Evolutionary conservation across 1,140 invertebrate genomes (phyloP).

Genomic region (Eupristina koningsbergeri): DNA sequence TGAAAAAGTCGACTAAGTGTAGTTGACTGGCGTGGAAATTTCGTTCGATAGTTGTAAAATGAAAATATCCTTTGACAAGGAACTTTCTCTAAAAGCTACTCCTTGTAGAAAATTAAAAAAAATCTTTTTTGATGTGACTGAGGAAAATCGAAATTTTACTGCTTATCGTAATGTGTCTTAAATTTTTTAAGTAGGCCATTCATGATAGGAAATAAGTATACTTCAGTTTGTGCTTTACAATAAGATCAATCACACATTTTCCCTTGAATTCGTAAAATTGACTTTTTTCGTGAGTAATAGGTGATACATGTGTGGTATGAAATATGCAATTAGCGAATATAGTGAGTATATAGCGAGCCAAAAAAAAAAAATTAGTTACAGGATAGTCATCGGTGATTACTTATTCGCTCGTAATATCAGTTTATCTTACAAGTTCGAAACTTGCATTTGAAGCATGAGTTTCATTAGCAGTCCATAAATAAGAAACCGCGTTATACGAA

Average conservation of each 20-base stretch:
- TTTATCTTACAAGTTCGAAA: slow-evolving; percentile 35
- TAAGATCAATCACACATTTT: background rate
- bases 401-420: background rate
- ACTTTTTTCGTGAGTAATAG: background rate
- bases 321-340: slow-evolving; percentile 2
- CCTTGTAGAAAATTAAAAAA: background rate
- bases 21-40: slow-evolving; percentile 5
- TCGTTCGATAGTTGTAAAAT: slow-evolving; percentile 4
- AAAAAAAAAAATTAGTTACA: background rate
- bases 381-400: background rate
- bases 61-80: background rate
- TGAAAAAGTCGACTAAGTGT: background rate
- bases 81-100: background rate
- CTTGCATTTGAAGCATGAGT: slow-evolving; percentile 48
- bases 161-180: background rate
- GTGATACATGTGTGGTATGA: background rate
- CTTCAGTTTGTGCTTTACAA: background rate
- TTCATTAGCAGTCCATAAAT: slow-evolving; percentile 48
- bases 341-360: background rate
- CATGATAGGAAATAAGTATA: slow-evolving; percentile 3
- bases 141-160: slow-evolving; percentile 7
- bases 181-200: slow-evolving; percentile 18
- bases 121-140: background rate
- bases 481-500: slow-evolving; percentile 21
- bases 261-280: background rate